Evolutionary conservation across 2,797 vertebrate genomes (phyloP), one percentile per base, ranked within the genome.

Genomic region (Odontamblyopus lacepedii): DNA sequence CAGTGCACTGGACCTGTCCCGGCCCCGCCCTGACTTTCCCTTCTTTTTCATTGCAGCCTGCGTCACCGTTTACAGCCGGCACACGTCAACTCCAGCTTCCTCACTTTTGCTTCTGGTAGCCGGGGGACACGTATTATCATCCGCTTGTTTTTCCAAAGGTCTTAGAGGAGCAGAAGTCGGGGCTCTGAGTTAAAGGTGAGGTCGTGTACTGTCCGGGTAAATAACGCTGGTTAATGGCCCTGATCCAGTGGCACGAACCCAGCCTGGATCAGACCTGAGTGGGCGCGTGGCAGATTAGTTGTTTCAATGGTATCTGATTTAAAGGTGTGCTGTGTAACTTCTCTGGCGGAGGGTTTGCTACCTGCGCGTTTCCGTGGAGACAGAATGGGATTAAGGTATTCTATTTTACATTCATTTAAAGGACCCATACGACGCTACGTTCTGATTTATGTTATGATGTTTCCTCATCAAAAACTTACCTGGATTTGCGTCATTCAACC

Each of bases 1-100:
- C 74, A 1, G 84, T 69, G 80, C 83, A 86, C 86, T 90, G 88
- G 86, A 92, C 89, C 91, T 93, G 89, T 76, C 74, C 35, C 29
- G 66, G 86, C 90, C 89, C 86, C 91, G 75, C 93, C 91, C 91
- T 69, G 62, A 53, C 50, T 77, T 73, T 38, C 70, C 65, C 74
- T 79, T 66, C 35, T 11, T 57, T 67, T 50, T 66, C 29, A 29
- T 66, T 66, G 27, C 64, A 66, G 73, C 60, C 70, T 87, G 86
- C 85, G 79, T 87, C 89, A 81, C 50, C 80, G 75, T 69, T 75
- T 77, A 23, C 48, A 85, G 81, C 78, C 84, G 80, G 70, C 78
- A 27, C 81, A 44, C 84, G 76, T 27, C 56, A 27, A 85, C 78
- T 80, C 72, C 70, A 77, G 77, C 87, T 92, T 89, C 83, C 80